These are phyloP conservation scores for Sebastes cheni DNA, from an alignment of 2,797 vertebrate species.

Conservation along the genomic window DNA sequence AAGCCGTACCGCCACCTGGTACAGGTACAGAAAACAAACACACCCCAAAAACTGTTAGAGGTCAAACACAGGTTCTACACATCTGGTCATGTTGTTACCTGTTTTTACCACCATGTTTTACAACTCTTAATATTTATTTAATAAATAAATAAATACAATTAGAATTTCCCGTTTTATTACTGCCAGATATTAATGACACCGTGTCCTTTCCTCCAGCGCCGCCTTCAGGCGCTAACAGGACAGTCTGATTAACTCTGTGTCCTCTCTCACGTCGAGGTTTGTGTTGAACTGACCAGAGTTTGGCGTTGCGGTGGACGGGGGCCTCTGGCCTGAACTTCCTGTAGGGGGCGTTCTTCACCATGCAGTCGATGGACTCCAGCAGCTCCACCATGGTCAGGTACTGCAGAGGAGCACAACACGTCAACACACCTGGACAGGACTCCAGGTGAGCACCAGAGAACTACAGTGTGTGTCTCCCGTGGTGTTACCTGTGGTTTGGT, in stretches of 20 bases:
- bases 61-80: no score
- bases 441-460: no score
- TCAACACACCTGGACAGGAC: not conserved
- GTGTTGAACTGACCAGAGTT: conserved; percentile 84
- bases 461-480: no score
- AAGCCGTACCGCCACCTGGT: conserved; percentile 92
- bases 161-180: no score
- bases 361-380: conserved; percentile 92
- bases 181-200: no score
- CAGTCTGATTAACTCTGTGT: not conserved
- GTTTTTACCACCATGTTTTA: no score
- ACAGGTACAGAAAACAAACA: not conserved
- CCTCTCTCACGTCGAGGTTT: fast-evolving
- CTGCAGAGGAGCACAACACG: conserved; percentile 66
- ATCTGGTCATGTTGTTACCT: no score
- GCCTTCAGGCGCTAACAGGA: no score
- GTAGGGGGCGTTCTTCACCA: conserved; percentile 93
- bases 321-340: conserved; percentile 89
- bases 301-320: conserved; percentile 79
- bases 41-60: not conserved
- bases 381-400: conserved; percentile 93
- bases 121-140: no score
- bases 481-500: conserved; percentile 89
- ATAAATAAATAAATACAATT: no score
- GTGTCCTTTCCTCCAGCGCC: no score